phyloP scores from a whole-genome alignment of 2,888 invertebrate genomes.

The Calliopum simillimum region DNA sequence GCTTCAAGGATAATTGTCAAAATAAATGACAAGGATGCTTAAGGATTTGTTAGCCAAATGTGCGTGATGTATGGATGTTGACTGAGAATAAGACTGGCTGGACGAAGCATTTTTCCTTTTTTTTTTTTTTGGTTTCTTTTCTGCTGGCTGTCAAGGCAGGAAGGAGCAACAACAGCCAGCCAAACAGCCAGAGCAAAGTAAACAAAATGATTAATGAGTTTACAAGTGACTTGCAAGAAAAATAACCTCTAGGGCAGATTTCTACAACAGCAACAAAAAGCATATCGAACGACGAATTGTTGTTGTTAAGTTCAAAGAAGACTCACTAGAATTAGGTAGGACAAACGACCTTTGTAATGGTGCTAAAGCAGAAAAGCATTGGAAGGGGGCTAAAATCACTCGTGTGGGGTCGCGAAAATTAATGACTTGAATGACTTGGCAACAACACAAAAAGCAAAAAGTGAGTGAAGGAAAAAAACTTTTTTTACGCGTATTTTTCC shows the following conservation, averaged over 20 bases:
- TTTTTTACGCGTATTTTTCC: conserved; percentile 49
- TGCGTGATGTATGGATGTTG: conserved; percentile 47
- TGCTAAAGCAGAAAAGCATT: conserved; percentile 10
- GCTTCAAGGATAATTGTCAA: conserved; percentile 42
- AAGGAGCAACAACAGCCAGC: conserved; percentile 20
- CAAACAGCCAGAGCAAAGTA: too few species aligned
- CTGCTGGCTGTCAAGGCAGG: conserved; percentile 27
- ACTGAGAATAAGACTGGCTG: conserved; percentile 35
- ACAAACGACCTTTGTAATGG: conserved; percentile 46
- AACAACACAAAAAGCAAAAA: conserved; percentile 30
- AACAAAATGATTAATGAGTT: conserved; percentile 65
- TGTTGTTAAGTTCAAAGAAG: background rate
- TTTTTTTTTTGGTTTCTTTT: conserved; percentile 1
- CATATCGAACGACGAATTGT: conserved; percentile 11
- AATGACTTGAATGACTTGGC: conserved; percentile 62
- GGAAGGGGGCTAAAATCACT: background rate
- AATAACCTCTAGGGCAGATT: conserved; percentile 41
- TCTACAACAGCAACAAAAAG: conserved; percentile 1
- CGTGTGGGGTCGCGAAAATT: conserved; percentile 61
- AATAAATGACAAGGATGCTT: conserved; percentile 49
- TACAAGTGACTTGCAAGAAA: conserved; percentile 65
- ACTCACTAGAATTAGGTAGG: conserved; percentile 44
- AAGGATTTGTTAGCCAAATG: conserved; percentile 44
- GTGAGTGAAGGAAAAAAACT: conserved; percentile 2
- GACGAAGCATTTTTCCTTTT: background rate